Percentiles rank a stretch among this genome's conserved stretches.
These are phyloP conservation scores for Echiichthys vipera DNA, from an alignment of 2,797 vertebrate genomes.

Conservation along the genomic window DNA sequence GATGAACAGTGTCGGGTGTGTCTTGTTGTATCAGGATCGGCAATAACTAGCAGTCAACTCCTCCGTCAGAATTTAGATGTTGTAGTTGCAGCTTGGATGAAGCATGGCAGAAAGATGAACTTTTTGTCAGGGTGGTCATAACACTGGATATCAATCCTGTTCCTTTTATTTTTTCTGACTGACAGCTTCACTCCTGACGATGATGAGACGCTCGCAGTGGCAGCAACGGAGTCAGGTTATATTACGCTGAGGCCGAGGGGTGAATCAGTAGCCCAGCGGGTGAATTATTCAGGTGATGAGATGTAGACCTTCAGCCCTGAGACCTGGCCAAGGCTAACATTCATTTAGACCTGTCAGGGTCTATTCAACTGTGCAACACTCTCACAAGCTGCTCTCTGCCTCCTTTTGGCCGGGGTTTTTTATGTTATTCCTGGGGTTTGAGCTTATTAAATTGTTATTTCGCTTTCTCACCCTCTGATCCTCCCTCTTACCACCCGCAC, in stretches of 20 bases:
- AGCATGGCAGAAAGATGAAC: not conserved
- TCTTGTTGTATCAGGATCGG: slow-evolving; percentile 3
- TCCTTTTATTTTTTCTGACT: slow-evolving; percentile 43
- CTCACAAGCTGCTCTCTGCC: slow-evolving; percentile 49
- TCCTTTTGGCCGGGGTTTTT: slow-evolving; percentile 12
- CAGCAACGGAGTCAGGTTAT: slow-evolving; percentile 24
- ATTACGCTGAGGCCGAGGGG: slow-evolving; percentile 37
- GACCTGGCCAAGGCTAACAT: slow-evolving; percentile 73
- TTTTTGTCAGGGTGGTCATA: not conserved
- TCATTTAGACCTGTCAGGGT: slow-evolving; percentile 75
- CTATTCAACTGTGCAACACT: slow-evolving; percentile 57
- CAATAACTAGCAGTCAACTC: not conserved
- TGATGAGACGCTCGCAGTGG: slow-evolving; percentile 36
- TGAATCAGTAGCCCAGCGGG: slow-evolving; percentile 59
- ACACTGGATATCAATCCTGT: slow-evolving; percentile 5
- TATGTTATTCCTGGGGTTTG: slow-evolving; percentile 36
- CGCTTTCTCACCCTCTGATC: slow-evolving; percentile 53
- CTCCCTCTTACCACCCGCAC: slow-evolving; percentile 18
- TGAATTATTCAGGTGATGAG: slow-evolving; percentile 79
- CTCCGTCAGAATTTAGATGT: not conserved
- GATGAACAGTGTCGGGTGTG: not conserved
- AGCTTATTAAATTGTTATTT: slow-evolving; percentile 69
- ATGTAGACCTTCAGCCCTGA: slow-evolving; percentile 75
- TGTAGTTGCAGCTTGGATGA: not conserved
- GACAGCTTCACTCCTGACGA: not conserved